Percentiles rank a stretch among this genome's conserved stretches.
Conservation (phyloP, 2,113 vertebrate species). For the Bujurquina vittata region DNA sequence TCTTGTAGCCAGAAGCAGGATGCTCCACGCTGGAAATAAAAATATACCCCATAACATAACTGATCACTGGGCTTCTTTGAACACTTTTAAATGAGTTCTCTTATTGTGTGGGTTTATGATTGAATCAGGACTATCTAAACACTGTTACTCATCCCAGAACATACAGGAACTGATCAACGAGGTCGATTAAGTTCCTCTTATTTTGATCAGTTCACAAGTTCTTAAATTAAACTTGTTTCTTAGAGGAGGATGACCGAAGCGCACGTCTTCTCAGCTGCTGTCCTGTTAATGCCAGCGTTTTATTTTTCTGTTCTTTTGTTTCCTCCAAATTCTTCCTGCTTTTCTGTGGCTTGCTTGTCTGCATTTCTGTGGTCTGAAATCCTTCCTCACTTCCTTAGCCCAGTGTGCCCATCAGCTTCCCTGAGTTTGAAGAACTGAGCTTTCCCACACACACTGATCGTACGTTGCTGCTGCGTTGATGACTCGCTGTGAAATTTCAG, state of each 20-base stretch:
- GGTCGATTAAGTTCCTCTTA: no score
- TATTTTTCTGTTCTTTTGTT: neutral
- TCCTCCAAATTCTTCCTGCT: neutral
- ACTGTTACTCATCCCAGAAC: neutral
- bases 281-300: neutral
- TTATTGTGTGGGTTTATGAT: neutral
- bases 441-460: neutral
- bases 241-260: no score
- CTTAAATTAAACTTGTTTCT: no score
- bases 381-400: neutral
- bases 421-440: neutral
- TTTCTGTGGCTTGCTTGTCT: neutral
- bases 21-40: constrained; percentile 87
- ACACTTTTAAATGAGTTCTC: neutral
- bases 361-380: neutral
- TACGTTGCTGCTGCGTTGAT: neutral
- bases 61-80: neutral
- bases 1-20: constrained; percentile 92
- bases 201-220: no score
- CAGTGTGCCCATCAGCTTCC: neutral
- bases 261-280: no score
- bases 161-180: neutral
- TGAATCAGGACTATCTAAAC: neutral
- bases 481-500: neutral
- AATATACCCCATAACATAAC: neutral